A percentile compares a stretch with the other conserved stretches of the same genome.
These are phyloP conservation scores for Noctilio leporinus DNA, from an alignment of 2,113 vertebrate genomes.

Conservation along the genomic window DNA sequence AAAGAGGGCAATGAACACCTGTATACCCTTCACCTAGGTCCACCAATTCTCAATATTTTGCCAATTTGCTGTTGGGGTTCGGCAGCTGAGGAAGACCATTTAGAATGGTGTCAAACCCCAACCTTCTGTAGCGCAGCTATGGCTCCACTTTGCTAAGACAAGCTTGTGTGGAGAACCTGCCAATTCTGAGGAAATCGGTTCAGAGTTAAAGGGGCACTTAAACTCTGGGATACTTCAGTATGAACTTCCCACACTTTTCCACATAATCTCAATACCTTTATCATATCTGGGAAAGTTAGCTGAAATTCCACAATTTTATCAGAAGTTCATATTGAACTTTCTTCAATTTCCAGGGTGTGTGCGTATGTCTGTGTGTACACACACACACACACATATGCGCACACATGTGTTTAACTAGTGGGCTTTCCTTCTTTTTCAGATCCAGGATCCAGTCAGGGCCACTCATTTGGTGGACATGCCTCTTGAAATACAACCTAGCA, in stretches of 20 bases:
- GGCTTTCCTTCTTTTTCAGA: background rate
- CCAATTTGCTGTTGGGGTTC: background rate
- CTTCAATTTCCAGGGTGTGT: background rate
- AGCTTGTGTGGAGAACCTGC: background rate
- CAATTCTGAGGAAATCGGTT: background rate
- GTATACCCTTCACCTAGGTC: background rate
- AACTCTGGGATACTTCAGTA: background rate
- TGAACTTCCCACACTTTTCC: background rate
- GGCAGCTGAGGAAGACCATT: background rate
- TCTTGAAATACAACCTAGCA: background rate
- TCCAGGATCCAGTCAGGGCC: background rate
- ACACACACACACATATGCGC: too few relatives aligned
- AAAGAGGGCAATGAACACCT: background rate
- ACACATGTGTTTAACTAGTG: background rate
- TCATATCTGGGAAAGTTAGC: background rate
- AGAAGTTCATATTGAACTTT: background rate
- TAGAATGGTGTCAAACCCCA: background rate
- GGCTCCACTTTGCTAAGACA: background rate
- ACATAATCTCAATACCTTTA: accelerated
- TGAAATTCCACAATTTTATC: background rate
- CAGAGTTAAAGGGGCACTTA: background rate
- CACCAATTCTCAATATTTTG: background rate
- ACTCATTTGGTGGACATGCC: background rate
- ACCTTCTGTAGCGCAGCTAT: background rate
- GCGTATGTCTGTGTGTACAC: background rate